Base-by-base conservation (phyloP, 2,888 invertebrate species). In the Strigamia transsilvanica region DNA sequence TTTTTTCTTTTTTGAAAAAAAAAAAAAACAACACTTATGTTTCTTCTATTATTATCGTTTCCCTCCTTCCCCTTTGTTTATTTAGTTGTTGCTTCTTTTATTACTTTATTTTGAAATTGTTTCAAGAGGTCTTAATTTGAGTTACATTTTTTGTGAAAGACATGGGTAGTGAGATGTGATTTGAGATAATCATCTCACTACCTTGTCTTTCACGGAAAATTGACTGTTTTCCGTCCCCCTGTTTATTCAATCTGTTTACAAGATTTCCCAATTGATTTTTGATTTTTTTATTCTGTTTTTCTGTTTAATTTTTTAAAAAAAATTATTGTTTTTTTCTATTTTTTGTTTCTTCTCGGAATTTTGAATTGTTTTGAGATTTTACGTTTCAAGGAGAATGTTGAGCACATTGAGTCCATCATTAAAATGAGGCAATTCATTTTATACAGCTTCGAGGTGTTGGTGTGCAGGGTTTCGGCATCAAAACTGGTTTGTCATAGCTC, bases 151-250 rank as follows among this genome's bases (percentile, higher is more conserved):
- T 88, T 90, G 89, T 96, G 96, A 96, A 96, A 97, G 96, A 97
- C 97, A 94, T 94, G 95, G 94, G 96, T 97, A 96, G 95, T 94
- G 97, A 97, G 96, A 96, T 96, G 96, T 90, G 90, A 89, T 89
- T 90, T 88, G 88, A 88, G 88, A 88, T 32, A 88, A 89, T 89
- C 92, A 91, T 93, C 96, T 97, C 95, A 95, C 96, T 97, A 95
- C 94, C 94, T 94, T 97, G 97, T 97, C 96, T 96, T 97, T 97
- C 96, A 95, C 94, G 94, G 84, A 84, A 85, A 83, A 82, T 79
- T 34, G 77, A 84, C 81, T 38, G 51, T 27, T 80, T 42, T 46
- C 21, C 80, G 13, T 46, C 80, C 34, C 38, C 15, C 2, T 38
- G 27, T 38, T 79, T 79, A 21, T 41, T 32, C 34, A 27, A 21